Evolutionary conservation across 53 echinoderm and acorn worm genomes (phyloP).

Genomic region (Hippasteria phrygiana): DNA sequence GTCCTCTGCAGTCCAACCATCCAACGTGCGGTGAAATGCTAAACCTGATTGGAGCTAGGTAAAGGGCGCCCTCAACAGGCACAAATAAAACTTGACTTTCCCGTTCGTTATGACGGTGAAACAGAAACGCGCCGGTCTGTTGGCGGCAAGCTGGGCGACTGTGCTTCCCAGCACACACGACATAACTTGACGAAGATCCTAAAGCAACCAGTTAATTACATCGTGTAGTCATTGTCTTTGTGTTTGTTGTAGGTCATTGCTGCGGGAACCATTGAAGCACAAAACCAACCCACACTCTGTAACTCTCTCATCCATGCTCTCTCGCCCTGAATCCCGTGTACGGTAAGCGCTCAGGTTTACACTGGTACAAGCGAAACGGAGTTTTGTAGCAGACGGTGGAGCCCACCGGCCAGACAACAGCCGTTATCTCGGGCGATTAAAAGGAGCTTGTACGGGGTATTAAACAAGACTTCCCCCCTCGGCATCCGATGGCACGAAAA

Average conservation of each 20-base stretch:
- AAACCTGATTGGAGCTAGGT: neutral
- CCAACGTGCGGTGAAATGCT: neutral
- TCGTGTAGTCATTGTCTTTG: slow-evolving; percentile 16
- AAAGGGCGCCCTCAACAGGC: slow-evolving; percentile 39
- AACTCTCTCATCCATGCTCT: neutral
- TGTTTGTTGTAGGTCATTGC: slow-evolving; percentile 42
- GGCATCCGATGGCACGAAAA: neutral
- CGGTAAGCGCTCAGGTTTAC: neutral
- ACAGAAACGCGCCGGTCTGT: no score
- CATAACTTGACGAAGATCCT: neutral
- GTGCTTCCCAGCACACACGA: neutral
- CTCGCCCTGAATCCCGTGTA: neutral
- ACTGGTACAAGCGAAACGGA: neutral
- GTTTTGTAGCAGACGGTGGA: slow-evolving; percentile 34
- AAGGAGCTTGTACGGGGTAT: neutral
- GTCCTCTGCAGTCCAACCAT: neutral
- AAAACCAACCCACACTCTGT: neutral
- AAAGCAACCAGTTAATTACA: slow-evolving; percentile 10
- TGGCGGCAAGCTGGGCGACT: neutral
- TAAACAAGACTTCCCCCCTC: slow-evolving; percentile 11
- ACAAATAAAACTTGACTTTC: neutral
- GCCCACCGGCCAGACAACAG: slow-evolving; percentile 41
- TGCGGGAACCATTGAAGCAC: slow-evolving; percentile 16
- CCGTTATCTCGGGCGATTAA: slow-evolving; percentile 41
- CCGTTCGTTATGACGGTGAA: no score